These are phyloP conservation scores for Polyommatus iphigenia DNA, from an alignment of 2,888 invertebrate genomes.

Conservation along the genomic window DNA sequence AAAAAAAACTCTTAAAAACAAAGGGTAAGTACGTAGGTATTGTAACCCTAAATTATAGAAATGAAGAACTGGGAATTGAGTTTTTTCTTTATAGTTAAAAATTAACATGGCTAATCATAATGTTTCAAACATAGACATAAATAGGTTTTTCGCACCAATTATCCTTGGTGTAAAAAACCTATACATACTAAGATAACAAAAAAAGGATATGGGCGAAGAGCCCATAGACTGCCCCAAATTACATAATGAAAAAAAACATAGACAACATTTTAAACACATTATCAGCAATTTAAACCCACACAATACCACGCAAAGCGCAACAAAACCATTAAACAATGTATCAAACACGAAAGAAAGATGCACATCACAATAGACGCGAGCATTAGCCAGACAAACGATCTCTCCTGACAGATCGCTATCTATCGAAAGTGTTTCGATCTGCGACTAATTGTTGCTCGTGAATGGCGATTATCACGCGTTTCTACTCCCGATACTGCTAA, in stretches of 20 bases:
- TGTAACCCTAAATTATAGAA: neutral
- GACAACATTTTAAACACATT: neutral
- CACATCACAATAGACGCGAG: slow-evolving; percentile 18
- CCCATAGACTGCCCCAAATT: too few species aligned
- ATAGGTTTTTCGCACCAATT: too few species aligned
- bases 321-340: neutral
- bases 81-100: neutral
- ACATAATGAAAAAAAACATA: too few species aligned
- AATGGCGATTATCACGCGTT: slow-evolving; percentile 45
- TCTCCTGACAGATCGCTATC: slow-evolving; percentile 37
- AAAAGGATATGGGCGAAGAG: too few species aligned
- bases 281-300: neutral
- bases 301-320: neutral
- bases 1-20: slow-evolving; percentile 38
- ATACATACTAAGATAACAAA: too few species aligned
- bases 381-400: neutral
- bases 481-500: slow-evolving; percentile 44
- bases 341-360: neutral
- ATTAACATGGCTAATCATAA: neutral
- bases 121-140: neutral
- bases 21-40: neutral
- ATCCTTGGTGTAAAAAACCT: too few species aligned
- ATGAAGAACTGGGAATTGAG: neutral
- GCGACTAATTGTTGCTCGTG: slow-evolving; percentile 47
- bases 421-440: slow-evolving; percentile 36